Conservation (phyloP, 2,888 invertebrate genomes). For the Meliscaeva auricollis region DNA sequence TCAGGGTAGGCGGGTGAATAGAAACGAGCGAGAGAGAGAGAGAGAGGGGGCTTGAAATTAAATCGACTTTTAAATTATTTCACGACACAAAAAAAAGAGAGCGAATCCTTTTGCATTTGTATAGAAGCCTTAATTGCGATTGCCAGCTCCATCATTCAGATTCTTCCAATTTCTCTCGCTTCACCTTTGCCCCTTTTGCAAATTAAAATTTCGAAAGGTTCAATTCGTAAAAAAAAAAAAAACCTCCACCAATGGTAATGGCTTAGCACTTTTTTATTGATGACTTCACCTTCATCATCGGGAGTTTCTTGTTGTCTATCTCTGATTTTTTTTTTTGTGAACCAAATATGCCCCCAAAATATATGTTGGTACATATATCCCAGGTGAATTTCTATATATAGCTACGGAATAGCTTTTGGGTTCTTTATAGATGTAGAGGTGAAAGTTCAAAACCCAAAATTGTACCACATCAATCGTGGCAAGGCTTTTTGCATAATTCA, state of each 20-base stretch:
- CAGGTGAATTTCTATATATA: background rate
- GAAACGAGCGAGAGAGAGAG: no score
- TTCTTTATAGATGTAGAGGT: slow-evolving; percentile 33
- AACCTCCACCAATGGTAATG: slow-evolving; percentile 6
- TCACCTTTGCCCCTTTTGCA: slow-evolving; percentile 43
- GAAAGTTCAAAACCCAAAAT: slow-evolving; percentile 73
- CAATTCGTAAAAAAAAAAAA: slow-evolving; percentile 34
- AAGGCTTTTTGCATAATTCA: slow-evolving; percentile 73
- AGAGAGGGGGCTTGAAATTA: slow-evolving; percentile 20
- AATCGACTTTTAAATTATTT: slow-evolving; percentile 52
- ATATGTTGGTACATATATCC: background rate
- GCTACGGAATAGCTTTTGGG: slow-evolving; percentile 33
- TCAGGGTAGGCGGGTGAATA: no score
- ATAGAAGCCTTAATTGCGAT: slow-evolving; percentile 68
- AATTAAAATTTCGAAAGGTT: slow-evolving; percentile 47
- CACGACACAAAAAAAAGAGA: slow-evolving; percentile 5
- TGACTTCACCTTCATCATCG: slow-evolving; percentile 51
- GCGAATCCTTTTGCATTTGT: slow-evolving; percentile 53
- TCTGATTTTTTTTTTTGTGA: slow-evolving; percentile 37
- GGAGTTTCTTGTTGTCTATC: slow-evolving; percentile 40
- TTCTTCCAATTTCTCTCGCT: background rate
- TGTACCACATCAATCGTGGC: slow-evolving; percentile 73
- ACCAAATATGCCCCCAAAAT: background rate
- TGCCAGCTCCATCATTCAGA: slow-evolving; percentile 35
- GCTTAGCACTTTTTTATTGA: slow-evolving; percentile 47